These are phyloP conservation scores for Saccopteryx bilineata DNA, from an alignment of 2,113 vertebrate genomes.

Conservation along the genomic window DNA sequence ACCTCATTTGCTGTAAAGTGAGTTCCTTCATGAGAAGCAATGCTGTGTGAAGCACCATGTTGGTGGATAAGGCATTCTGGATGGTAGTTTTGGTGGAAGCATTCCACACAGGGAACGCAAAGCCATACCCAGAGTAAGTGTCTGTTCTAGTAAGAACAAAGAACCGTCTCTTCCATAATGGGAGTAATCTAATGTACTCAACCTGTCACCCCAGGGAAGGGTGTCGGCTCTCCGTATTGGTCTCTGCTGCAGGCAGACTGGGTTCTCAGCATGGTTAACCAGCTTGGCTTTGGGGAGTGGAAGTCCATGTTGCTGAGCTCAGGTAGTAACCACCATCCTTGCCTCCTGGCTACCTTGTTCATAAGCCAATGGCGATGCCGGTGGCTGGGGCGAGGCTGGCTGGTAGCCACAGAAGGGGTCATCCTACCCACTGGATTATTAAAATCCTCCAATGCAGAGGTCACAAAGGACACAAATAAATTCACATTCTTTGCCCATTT, in stretches of 20 bases:
- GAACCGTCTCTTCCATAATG: background rate
- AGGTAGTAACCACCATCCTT: background rate
- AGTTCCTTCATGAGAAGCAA: background rate
- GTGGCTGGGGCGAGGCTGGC: background rate
- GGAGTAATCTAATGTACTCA: background rate
- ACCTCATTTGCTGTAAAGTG: background rate
- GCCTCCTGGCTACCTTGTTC: background rate
- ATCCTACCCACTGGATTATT: background rate
- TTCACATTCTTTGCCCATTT: background rate
- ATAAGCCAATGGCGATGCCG: background rate
- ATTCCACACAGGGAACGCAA: background rate
- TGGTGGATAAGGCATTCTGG: background rate
- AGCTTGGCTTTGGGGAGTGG: background rate
- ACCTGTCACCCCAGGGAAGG: background rate
- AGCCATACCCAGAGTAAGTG: background rate
- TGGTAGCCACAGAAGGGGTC: background rate
- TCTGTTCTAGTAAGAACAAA: background rate
- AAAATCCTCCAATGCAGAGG: background rate
- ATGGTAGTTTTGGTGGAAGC: background rate
- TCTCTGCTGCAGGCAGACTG: background rate
- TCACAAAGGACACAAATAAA: background rate
- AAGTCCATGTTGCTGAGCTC: background rate
- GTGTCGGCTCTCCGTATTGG: background rate
- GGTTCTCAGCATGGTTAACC: background rate
- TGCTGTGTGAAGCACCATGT: slow-evolving; percentile 7